Base-by-base conservation (phyloP, 2,113 vertebrate species). In the Alces alces region DNA sequence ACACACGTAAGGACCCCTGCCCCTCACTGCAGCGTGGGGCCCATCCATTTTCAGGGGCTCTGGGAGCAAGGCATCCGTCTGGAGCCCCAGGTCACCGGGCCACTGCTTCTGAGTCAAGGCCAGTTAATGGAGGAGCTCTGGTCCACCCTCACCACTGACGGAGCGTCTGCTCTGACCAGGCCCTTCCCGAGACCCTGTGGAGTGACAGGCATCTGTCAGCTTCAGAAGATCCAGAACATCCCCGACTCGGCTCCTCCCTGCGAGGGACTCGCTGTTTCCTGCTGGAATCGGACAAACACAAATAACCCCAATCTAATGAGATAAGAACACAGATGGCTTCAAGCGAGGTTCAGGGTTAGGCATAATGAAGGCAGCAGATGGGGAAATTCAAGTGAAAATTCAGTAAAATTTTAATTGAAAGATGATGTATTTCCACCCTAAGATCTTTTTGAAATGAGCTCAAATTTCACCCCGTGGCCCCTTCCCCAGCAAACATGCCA, bases 351-450 rank as follows among this genome's bases (percentile, higher is more conserved):
- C 93, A 86, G 98, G 98, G 98, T 96, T 95, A 96, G 96, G 86
- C 96, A 61, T 96, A 96, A 98, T 97, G 88, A 96, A 89, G 94
- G 96, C 43, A 97, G 95, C 98, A 98, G 98, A 98, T 98, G 98
- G 98, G 91, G 88, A 97, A 86, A 96, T 96, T 90, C 88, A 92
- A 96, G 95, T 94, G 95, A 95, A 96, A 98, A 98, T 91, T 90
- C 96, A 97, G 97, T 57, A 95, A 92, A 93, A 94, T 93, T 98
- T 98, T 98, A 98, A 98, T 98, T 97, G 96, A 97, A 98, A 95
- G 88, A 97, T 95, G 66, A 94, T 97, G 85, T 76, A 52, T 90
- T 96, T 98, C 76, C 52, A 83, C 96, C 95, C 97, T 54, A 84
- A 97, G 96, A 97, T 96, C 96, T 95, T 96, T 66, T 19, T 88